Percentiles rank a stretch among this genome's conserved stretches.
Conservation (phyloP, 1,140 invertebrate genomes). For the Teleogryllus occipitalis region DNA sequence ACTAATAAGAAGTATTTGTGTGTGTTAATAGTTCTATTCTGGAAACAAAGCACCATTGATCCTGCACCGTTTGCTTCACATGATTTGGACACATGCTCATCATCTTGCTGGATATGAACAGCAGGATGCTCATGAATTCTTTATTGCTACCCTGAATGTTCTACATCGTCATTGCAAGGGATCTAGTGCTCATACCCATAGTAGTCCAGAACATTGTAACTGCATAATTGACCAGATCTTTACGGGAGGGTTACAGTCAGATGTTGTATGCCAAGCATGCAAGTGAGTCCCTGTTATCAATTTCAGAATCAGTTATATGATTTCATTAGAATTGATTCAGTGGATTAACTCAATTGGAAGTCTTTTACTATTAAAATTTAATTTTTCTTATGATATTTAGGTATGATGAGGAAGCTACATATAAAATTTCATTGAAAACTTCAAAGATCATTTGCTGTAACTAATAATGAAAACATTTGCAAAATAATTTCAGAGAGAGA, state of each 20-base stretch:
- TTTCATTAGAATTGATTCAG: neutral
- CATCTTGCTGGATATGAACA: constrained; percentile 95
- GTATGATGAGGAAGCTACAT: too few relatives aligned
- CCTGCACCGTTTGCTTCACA: constrained; percentile 77
- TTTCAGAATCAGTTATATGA: neutral
- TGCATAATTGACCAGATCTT: constrained; percentile 98
- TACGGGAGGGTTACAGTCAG: constrained; percentile 90
- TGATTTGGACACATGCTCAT: constrained; percentile 94
- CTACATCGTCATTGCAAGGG: constrained; percentile 72
- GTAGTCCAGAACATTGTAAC: constrained; percentile 67
- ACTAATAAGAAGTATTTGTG: neutral
- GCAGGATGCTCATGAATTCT: constrained; percentile 98
- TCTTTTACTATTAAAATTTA: too few relatives aligned
- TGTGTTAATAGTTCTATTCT: constrained; percentile 70
- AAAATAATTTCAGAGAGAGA: too few relatives aligned
- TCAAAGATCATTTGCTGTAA: too few relatives aligned
- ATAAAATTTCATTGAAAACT: too few relatives aligned
- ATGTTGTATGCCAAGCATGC: constrained; percentile 93
- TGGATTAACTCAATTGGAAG: neutral
- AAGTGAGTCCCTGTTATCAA: constrained; percentile 47
- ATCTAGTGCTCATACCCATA: constrained; percentile 31
- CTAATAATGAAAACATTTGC: too few relatives aligned
- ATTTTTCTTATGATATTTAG: too few relatives aligned
- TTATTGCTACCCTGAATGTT: constrained; percentile 89
- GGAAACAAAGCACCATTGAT: constrained; percentile 80